phyloP scores from a whole-genome alignment of 2,888 invertebrate genomes.

The Cotesia congregata region DNA sequence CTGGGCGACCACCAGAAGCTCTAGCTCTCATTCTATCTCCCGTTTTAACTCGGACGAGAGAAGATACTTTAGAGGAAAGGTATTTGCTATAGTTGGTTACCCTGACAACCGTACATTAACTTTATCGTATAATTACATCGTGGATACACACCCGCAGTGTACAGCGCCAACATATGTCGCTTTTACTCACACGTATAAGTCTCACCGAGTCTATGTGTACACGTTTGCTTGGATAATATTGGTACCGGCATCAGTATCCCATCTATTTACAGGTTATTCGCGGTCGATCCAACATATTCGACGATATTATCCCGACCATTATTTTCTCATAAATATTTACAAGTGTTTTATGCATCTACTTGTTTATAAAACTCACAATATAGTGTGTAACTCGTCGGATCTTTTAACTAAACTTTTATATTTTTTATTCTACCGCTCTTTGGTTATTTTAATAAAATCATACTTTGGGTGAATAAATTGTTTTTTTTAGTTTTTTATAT shows the following conservation, averaged over 20 bases:
- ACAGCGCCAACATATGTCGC: slow-evolving; percentile 22
- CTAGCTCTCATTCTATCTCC: too few relatives aligned
- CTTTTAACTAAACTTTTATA: too few relatives aligned
- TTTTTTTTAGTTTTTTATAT: too few relatives aligned
- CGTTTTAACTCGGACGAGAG: too few relatives aligned
- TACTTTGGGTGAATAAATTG: too few relatives aligned
- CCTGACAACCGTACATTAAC: slow-evolving; percentile 60
- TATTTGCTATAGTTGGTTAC: slow-evolving; percentile 51
- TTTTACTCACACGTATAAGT: slow-evolving; percentile 33
- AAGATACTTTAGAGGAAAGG: too few relatives aligned
- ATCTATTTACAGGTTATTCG: slow-evolving; percentile 7
- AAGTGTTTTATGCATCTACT: not conserved
- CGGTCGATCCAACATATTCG: slow-evolving; percentile 20
- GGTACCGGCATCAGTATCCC: slow-evolving; percentile 7
- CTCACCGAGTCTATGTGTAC: slow-evolving; percentile 4
- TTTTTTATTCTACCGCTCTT: too few relatives aligned
- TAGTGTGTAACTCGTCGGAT: too few relatives aligned
- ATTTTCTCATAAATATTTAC: slow-evolving; percentile 1
- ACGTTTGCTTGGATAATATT: not conserved
- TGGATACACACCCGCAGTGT: slow-evolving; percentile 37
- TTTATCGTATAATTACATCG: slow-evolving; percentile 65
- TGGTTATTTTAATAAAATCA: too few relatives aligned
- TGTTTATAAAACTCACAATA: not conserved
- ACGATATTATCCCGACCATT: not conserved
- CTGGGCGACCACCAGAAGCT: not conserved